Evolutionary conservation across 2,888 invertebrate species (phyloP).

Genomic region (Gonocerus acuteangulatus): DNA sequence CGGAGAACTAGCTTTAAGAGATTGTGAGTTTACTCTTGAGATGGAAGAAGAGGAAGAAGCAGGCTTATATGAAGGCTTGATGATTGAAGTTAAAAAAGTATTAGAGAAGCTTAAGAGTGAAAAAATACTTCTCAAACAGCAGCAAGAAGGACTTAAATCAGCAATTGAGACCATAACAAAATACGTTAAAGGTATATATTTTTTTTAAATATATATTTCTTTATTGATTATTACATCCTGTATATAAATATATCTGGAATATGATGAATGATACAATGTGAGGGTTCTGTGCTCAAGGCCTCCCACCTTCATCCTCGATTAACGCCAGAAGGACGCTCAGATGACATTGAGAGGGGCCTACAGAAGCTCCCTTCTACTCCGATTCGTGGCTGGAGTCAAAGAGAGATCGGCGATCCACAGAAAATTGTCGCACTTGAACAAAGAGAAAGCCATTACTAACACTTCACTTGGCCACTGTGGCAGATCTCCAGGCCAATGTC

Average conservation of each 20-base stretch:
- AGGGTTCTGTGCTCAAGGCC: too few relatives aligned
- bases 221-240: too few relatives aligned
- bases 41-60: conserved; percentile 48
- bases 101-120: conserved; percentile 33
- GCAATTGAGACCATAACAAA: conserved; percentile 32
- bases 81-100: conserved; percentile 33
- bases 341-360: too few relatives aligned
- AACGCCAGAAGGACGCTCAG: too few relatives aligned
- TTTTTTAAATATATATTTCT: background rate
- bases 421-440: too few relatives aligned
- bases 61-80: conserved; percentile 28
- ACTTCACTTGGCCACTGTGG: too few relatives aligned
- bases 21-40: conserved; percentile 18
- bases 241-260: background rate
- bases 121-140: conserved; percentile 31
- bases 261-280: background rate
- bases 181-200: conserved; percentile 26
- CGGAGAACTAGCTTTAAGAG: background rate
- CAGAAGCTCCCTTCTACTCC: too few relatives aligned
- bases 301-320: too few relatives aligned
- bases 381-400: too few relatives aligned
- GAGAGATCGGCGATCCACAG: too few relatives aligned
- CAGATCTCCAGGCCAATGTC: too few relatives aligned
- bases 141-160: conserved; percentile 35
- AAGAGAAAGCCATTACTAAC: too few relatives aligned